Evolutionary conservation across 2,113 vertebrate species (phyloP).

Genomic region (Coregonus clupeaformis): DNA sequence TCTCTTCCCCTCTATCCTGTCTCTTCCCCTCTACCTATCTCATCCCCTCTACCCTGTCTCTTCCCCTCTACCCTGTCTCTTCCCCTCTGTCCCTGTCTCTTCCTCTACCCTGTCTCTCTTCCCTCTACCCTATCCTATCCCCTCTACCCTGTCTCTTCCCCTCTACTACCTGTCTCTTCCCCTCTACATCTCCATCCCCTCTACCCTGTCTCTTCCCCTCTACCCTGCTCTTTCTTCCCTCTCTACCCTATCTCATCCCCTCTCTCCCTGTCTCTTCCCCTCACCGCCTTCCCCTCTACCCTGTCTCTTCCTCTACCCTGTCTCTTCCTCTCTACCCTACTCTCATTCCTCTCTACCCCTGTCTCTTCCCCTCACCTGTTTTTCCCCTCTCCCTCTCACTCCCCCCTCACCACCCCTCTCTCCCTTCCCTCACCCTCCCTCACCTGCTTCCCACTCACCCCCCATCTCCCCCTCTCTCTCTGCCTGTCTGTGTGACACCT

Average conservation of each 20-base stretch:
- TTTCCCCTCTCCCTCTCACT: conserved; percentile 16
- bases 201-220: background rate
- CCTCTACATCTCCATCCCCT: no score
- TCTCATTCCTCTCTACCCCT: conserved; percentile 67
- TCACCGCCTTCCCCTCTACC: background rate
- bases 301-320: conserved; percentile 50
- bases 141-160: conserved; percentile 17
- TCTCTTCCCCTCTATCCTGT: no score
- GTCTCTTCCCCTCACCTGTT: conserved; percentile 31
- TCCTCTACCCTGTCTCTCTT: no score
- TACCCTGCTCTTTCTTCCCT: no score
- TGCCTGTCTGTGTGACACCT: conserved; percentile 5
- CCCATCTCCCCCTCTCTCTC: background rate
- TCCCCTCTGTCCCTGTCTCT: no score
- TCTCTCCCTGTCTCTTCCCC: background rate
- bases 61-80: no score
- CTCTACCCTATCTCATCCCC: no score
- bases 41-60: no score
- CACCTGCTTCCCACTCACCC: background rate
- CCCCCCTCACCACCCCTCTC: background rate
- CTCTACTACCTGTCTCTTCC: no score
- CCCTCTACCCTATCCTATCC: no score
- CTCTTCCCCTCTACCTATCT: no score
- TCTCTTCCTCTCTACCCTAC: conserved; percentile 54
- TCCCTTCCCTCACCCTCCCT: background rate